phyloP scores from a whole-genome alignment of 2,797 vertebrate genomes.

The Delichon dasypus region DNA sequence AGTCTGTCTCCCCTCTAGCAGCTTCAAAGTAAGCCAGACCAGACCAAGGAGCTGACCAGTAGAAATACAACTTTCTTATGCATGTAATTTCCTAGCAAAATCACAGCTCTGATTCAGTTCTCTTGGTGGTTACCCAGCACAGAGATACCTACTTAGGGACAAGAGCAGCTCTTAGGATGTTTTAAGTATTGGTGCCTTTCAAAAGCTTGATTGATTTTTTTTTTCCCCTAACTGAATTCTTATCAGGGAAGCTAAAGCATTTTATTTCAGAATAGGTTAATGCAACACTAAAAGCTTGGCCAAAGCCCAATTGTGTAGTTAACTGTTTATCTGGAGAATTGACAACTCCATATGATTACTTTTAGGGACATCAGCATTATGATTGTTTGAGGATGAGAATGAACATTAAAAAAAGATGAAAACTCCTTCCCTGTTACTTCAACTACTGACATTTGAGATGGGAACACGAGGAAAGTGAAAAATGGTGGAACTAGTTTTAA shows the following conservation, averaged over 20 bases:
- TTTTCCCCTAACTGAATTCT: neutral
- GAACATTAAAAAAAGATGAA: neutral
- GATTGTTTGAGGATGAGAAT: neutral
- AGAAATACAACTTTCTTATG: neutral
- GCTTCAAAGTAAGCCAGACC: neutral
- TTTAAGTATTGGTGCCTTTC: neutral
- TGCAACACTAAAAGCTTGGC: neutral
- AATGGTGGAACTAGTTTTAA: neutral
- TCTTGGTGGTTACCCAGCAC: neutral
- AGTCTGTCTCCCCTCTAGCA: neutral
- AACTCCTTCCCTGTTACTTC: neutral
- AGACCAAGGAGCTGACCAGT: rapidly evolving
- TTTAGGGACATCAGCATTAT: neutral
- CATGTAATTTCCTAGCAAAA: neutral
- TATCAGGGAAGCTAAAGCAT: neutral
- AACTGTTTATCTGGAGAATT: neutral
- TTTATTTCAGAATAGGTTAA: neutral
- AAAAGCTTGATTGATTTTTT: neutral
- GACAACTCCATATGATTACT: neutral
- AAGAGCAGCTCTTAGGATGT: rapidly evolving
- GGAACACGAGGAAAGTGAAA: neutral
- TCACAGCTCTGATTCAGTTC: neutral
- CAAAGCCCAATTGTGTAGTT: neutral
- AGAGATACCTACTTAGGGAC: neutral
- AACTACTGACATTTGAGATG: neutral